Evolutionary conservation across 1,140 invertebrate genomes (phyloP).

Genomic region (Drosophila navojoa): DNA sequence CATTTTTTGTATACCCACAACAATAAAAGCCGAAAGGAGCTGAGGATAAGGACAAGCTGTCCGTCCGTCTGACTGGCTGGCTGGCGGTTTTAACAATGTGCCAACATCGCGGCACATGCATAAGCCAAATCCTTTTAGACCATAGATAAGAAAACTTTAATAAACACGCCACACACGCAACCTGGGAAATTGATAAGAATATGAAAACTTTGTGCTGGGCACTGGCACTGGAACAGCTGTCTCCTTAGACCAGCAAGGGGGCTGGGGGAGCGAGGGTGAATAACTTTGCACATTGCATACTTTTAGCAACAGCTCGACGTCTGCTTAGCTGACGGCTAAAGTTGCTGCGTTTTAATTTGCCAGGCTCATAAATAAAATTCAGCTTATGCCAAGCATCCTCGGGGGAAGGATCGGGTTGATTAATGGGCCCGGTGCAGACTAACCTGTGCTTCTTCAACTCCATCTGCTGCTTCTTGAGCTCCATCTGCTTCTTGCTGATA

Average conservation of each 20-base stretch:
- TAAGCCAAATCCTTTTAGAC: constrained; percentile 71
- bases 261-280: constrained; percentile 4
- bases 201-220: constrained; percentile 70
- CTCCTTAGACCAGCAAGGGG: neutral
- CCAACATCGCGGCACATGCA: constrained; percentile 64
- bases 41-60: constrained; percentile 13
- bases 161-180: constrained; percentile 81
- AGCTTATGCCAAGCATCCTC: constrained; percentile 23
- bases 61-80: constrained; percentile 32
- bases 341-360: constrained; percentile 72
- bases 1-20: constrained; percentile 70
- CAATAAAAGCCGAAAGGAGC: constrained; percentile 59
- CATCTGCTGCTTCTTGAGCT: constrained; percentile 75
- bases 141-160: constrained; percentile 79
- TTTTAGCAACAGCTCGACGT: constrained; percentile 16
- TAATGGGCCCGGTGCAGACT: constrained; percentile 47
- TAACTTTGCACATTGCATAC: constrained; percentile 59
- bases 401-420: constrained; percentile 28
- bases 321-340: constrained; percentile 34
- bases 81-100: constrained; percentile 66
- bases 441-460: constrained; percentile 81
- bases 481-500: constrained; percentile 68
- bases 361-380: constrained; percentile 68
- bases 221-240: constrained; percentile 34
- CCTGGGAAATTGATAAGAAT: constrained; percentile 78